phyloP scores from a whole-genome alignment of 2,797 vertebrate genomes.

The Loris lydekkerianus region DNA sequence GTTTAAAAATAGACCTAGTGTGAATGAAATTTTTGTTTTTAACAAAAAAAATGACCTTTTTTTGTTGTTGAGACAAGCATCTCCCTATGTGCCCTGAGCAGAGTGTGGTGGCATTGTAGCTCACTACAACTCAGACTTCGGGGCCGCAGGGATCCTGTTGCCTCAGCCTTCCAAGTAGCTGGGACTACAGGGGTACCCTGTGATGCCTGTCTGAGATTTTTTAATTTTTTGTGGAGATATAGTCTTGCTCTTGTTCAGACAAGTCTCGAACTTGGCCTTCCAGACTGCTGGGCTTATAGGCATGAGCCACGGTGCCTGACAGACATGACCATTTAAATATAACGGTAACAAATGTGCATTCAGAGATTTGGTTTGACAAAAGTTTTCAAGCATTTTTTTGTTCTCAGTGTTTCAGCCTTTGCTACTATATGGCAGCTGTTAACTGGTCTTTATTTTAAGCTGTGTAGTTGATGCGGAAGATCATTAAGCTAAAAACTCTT shows the following conservation, averaged over 20 bases:
- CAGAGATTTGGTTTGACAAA: constrained; percentile 34
- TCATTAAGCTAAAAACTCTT: constrained; percentile 54
- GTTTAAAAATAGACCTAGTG: constrained; percentile 39
- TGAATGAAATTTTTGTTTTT: constrained; percentile 51
- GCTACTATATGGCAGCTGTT: not conserved
- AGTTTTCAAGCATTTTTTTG: constrained; percentile 15
- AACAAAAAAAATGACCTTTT: not conserved
- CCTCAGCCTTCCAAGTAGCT: too few species aligned
- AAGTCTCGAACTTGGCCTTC: too few species aligned
- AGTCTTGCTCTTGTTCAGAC: too few species aligned
- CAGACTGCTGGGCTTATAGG: too few species aligned
- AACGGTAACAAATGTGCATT: not conserved
- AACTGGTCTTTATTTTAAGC: constrained; percentile 49
- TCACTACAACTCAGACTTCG: too few species aligned
- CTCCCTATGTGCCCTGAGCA: too few species aligned
- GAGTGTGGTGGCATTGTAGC: too few species aligned
- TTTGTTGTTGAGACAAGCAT: too few species aligned
- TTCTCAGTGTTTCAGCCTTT: not conserved
- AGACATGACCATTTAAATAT: constrained; percentile 6
- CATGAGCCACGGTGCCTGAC: too few species aligned
- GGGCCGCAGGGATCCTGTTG: too few species aligned
- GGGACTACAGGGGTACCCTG: too few species aligned
- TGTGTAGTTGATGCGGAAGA: not conserved
- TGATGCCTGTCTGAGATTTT: not conserved
- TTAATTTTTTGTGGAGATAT: too few species aligned